phyloP scores from a whole-genome alignment of 2,888 invertebrate species.

The Rhingia campestris region DNA sequence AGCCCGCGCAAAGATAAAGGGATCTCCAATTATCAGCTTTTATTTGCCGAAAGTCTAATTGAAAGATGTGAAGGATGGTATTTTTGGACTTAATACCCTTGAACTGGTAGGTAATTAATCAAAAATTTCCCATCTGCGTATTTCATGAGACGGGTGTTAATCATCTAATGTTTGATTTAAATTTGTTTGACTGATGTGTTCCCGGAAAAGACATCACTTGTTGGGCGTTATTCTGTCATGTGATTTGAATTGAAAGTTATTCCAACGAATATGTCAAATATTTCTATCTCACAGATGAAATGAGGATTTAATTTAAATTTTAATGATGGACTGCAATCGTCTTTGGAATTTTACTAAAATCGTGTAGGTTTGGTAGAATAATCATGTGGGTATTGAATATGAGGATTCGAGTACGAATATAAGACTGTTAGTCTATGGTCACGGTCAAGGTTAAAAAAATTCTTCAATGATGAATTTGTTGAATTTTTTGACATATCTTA shows the following conservation, averaged over 20 bases:
- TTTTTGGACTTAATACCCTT: slow-evolving; percentile 30
- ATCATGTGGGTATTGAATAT: too few species aligned
- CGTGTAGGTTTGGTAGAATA: too few species aligned
- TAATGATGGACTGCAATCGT: too few species aligned
- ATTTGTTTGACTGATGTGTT: slow-evolving; percentile 14
- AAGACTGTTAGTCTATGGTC: too few species aligned
- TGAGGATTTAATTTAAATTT: too few species aligned
- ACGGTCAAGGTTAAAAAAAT: too few species aligned
- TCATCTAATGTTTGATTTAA: slow-evolving; percentile 34
- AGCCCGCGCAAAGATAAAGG: slow-evolving; percentile 34
- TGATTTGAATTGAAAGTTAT: slow-evolving; percentile 5
- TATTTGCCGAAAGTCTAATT: not conserved
- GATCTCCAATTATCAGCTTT: not conserved
- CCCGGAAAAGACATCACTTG: not conserved
- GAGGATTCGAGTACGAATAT: too few species aligned
- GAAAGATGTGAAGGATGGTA: slow-evolving; percentile 17
- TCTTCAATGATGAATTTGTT: too few species aligned
- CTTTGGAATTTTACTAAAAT: too few species aligned
- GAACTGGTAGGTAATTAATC: slow-evolving; percentile 38
- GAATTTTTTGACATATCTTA: too few species aligned
- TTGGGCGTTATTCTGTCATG: not conserved
- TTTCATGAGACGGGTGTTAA: slow-evolving; percentile 30
- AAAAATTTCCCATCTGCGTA: slow-evolving; percentile 15
- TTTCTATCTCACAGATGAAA: too few species aligned
- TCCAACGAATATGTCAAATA: too few species aligned